Evolutionary conservation across 2,888 invertebrate species (phyloP), one percentile per base, ranked within the genome.

Genomic region (Empis livida): DNA sequence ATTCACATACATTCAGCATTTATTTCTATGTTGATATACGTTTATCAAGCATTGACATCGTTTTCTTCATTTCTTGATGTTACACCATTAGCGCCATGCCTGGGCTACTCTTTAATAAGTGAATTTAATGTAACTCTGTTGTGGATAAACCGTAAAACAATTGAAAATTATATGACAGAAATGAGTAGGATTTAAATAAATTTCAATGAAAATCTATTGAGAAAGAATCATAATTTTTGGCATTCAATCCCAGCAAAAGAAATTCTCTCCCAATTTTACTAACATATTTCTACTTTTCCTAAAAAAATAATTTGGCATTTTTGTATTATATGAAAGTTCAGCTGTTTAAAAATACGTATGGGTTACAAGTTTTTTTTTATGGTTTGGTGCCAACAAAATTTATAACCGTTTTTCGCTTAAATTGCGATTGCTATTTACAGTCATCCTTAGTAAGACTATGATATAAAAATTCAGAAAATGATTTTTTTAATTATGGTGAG

Each of bases 51-150:
- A 2, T 45, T 47, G 1, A 43, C 47, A 35, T 20, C 43, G 31
- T 43, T 43, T 31, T 31, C 30, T 15, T 45, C 43, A 35, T 44
- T 51, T 17, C 27, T 51, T 9, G 47, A 47, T 42, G 43, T 46
- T 8, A 51, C 51, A 31, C 48, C 43, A 14, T 17, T 49, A n/a
- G 48, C 46, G 27, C 49, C 51, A n/a, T 49, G 51, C 37, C 38
- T 51, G 20, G 51, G 46, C 14, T 51, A 48, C 30, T 43, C 41
- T 30, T 14, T 42, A 11, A 14, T 46, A 45, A 42, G 45, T 5
- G 13, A 46, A 13, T 38, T 30, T n/a, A 52, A 52, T 45, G 35
- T 49, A 9, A 11, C 43, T 9, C 17, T 39, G 31, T 42, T 52
- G 11, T 50, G 31, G 4, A 15, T 40, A 10, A 31, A 42, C 10